Conservation (phyloP, 2,797 vertebrate species). For the Yasuhikotakia modesta region DNA sequence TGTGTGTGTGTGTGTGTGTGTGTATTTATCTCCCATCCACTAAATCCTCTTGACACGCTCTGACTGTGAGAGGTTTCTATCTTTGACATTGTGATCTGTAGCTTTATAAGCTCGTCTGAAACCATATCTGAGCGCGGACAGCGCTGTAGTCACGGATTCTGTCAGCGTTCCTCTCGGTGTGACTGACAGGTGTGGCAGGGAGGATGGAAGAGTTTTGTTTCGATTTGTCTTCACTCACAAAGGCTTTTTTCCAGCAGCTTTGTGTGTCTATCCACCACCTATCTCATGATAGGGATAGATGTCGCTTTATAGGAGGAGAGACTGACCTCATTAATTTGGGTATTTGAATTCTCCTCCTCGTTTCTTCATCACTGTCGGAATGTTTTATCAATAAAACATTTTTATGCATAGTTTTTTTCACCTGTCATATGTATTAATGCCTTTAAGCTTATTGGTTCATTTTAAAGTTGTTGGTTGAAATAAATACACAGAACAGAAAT, state of each 20-base stretch:
- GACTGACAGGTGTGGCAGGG: constrained; percentile 63
- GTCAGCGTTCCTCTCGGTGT: constrained; percentile 65
- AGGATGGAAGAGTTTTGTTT: constrained; percentile 63
- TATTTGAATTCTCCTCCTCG: constrained; percentile 26
- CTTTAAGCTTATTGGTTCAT: neutral
- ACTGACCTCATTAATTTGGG: constrained; percentile 43
- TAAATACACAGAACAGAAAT: too few relatives aligned
- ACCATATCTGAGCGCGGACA: constrained; percentile 67
- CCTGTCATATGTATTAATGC: neutral
- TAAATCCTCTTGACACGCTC: constrained; percentile 51
- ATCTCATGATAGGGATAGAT: constrained; percentile 54
- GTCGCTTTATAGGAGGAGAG: constrained; percentile 50
- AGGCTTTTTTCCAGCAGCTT: constrained; percentile 66
- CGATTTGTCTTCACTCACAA: constrained; percentile 56
- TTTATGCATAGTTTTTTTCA: neutral
- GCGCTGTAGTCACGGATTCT: constrained; percentile 56
- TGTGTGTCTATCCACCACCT: constrained; percentile 56
- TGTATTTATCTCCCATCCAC: constrained; percentile 20
- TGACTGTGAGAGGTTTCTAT: constrained; percentile 54
- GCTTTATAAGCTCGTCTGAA: constrained; percentile 56
- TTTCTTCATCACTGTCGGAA: constrained; percentile 5
- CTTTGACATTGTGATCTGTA: constrained; percentile 53
- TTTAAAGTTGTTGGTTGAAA: too few relatives aligned
- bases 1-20: neutral
- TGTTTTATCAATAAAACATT: neutral